phyloP scores from a whole-genome alignment of 1,140 invertebrate species.

The Drosophila nasuta region DNA sequence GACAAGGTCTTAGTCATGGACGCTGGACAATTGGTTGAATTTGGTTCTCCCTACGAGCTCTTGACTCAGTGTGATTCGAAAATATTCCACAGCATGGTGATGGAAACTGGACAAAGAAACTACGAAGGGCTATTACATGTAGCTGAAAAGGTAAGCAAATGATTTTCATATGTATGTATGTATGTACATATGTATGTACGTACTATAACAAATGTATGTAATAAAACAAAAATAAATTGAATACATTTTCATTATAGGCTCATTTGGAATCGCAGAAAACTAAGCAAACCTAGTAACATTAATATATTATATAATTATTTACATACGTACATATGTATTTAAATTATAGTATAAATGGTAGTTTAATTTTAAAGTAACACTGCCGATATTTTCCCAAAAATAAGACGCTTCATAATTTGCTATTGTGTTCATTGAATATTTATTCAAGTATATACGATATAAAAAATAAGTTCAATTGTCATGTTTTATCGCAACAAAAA shows the following conservation, averaged over 20 bases:
- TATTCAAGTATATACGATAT: neutral
- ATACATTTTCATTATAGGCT: neutral
- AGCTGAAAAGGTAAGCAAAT: conserved; percentile 85
- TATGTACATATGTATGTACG: neutral
- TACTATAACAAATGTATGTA: neutral
- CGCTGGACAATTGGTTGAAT: conserved; percentile 62
- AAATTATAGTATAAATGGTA: no score
- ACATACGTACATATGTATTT: neutral
- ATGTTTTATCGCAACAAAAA: neutral
- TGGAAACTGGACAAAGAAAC: conserved; percentile 87
- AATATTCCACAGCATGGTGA: conserved; percentile 87
- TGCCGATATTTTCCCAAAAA: no score
- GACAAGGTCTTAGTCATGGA: conserved; percentile 69
- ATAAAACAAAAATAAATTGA: neutral
- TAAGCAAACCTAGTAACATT: conserved; percentile 66
- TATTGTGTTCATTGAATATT: neutral
- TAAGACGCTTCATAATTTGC: neutral
- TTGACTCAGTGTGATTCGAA: conserved; percentile 78
- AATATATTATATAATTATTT: neutral
- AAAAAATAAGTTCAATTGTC: neutral
- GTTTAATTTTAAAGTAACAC: no score
- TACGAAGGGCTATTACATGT: conserved; percentile 86
- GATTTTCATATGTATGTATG: neutral
- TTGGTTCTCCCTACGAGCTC: conserved; percentile 87
- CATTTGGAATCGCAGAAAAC: conserved; percentile 10